These are phyloP conservation scores for Parotocinclus haroldoi DNA, from an alignment of 2,797 vertebrate species.

Conservation along the genomic window DNA sequence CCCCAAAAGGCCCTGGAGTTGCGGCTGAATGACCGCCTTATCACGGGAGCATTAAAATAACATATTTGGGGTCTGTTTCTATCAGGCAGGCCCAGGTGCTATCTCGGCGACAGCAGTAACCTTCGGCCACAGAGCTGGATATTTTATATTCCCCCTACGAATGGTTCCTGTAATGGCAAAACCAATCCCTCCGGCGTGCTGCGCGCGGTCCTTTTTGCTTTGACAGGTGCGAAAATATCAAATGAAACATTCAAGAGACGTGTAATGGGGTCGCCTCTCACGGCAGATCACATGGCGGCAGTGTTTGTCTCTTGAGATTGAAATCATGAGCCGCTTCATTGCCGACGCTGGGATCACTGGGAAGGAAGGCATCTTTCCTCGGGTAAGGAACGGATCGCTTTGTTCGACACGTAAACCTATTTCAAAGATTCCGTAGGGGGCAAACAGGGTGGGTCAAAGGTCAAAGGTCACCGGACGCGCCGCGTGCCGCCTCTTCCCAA, in stretches of 20 bases:
- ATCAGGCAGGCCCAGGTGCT: no score
- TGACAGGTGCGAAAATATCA: conserved; percentile 20
- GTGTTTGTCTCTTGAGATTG: conserved; percentile 3
- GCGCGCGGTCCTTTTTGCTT: background rate
- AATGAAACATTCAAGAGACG: conserved; percentile 4
- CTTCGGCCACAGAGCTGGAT: no score
- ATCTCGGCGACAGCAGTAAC: no score
- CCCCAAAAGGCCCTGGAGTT: no score
- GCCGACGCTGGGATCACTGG: background rate
- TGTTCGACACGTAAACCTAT: background rate
- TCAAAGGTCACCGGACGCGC: no score
- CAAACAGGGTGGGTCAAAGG: no score
- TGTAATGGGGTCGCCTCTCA: conserved; percentile 9
- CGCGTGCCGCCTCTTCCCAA: no score
- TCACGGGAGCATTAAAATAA: no score
- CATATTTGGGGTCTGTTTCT: no score
- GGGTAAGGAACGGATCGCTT: conserved; percentile 17
- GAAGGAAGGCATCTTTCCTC: background rate
- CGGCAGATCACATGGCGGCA: background rate
- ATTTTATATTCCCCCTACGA: background rate
- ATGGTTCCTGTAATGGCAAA: background rate
- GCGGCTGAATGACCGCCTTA: no score
- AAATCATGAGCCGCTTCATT: background rate
- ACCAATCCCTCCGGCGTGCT: background rate
- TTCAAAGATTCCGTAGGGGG: conserved; percentile 17